These are phyloP conservation scores for Enteromius treurensis DNA, from an alignment of 2,797 vertebrate genomes.

Conservation along the genomic window DNA sequence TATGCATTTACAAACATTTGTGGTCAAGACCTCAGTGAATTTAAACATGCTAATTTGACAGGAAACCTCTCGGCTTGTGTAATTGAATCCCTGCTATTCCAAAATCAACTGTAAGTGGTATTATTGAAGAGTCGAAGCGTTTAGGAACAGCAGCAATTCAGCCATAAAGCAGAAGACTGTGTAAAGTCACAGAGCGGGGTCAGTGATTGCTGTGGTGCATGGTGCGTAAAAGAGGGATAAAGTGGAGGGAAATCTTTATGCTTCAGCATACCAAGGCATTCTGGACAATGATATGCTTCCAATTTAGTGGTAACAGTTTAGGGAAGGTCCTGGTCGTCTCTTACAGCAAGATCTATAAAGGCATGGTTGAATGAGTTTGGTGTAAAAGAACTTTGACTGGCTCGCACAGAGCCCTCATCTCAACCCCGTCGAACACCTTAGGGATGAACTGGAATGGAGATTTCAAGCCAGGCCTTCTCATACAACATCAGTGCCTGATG, in stretches of 20 bases:
- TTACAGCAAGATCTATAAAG: background rate
- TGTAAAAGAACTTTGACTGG: slow-evolving; percentile 4
- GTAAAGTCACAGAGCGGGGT: background rate
- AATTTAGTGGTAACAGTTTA: slow-evolving; percentile 1
- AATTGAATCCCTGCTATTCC: background rate
- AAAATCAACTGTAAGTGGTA: background rate
- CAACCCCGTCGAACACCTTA: background rate
- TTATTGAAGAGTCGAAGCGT: background rate
- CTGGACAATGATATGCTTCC: background rate
- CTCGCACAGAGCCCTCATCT: background rate
- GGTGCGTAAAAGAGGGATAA: background rate
- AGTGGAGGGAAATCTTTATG: background rate
- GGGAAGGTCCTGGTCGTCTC: background rate
- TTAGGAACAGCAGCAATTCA: background rate
- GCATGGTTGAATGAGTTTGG: background rate
- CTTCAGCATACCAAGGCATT: background rate
- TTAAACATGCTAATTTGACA: background rate
- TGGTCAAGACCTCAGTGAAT: background rate
- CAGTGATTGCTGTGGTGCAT: background rate
- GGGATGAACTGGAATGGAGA: background rate
- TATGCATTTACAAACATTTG: background rate
- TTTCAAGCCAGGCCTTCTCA: background rate
- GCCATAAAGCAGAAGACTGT: background rate
- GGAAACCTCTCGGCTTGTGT: background rate
- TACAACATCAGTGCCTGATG: background rate